Base-by-base conservation (phyloP, 2,797 vertebrate genomes). In the Coregonus sp. region DNA sequence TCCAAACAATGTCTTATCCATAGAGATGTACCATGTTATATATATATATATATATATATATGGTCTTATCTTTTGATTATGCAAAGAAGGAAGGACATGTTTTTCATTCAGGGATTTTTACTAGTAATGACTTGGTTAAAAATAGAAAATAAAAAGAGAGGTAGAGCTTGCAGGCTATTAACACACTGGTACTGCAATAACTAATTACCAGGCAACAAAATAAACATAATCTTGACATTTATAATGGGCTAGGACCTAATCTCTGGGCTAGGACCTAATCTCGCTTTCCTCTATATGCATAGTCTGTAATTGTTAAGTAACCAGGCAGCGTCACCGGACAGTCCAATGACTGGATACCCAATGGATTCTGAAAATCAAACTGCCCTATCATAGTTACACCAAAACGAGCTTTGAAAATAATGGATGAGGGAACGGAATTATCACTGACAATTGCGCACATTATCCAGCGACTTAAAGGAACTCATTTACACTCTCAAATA, bases 401-500 rank as follows among this genome's bases (percentile, higher is more conserved):
- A 14, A 3, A 59, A 33, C n/a, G 11, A 29, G 6, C 11, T 5
- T 5, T 6, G 59, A 4, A 9, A 82, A 95, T 90, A 94, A 92
- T 95, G 93, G 96, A 96, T 52, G 95, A 95, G 75, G 94, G 94
- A 54, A 84, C 90, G 15, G 96, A 96, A 77, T 85, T 98, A 18
- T 97, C 97, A 0, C 88, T 95, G 89, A 93, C 91, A 71, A 95
- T 98, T 79, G 95, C 96, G 7, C 96, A 96, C 54, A 92, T 98
- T 65, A 95, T 97, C n/a, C 96, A 96, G 86, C 95, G 96, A 79
- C 95, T 99, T 78, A 95, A 94, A 81, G 96, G 95, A 86, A 97
- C 94, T 78, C 93, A 92, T 82, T 87, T 99, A 73, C 96, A 99
- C 90, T 94, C 97, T 0, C 96, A 98, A 90, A 91, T 99, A 89